A percentile compares a stretch with the other conserved stretches of the same genome.
Evolutionary conservation across 2,888 invertebrate species (phyloP).

Genomic region (Abrostola triplasia): DNA sequence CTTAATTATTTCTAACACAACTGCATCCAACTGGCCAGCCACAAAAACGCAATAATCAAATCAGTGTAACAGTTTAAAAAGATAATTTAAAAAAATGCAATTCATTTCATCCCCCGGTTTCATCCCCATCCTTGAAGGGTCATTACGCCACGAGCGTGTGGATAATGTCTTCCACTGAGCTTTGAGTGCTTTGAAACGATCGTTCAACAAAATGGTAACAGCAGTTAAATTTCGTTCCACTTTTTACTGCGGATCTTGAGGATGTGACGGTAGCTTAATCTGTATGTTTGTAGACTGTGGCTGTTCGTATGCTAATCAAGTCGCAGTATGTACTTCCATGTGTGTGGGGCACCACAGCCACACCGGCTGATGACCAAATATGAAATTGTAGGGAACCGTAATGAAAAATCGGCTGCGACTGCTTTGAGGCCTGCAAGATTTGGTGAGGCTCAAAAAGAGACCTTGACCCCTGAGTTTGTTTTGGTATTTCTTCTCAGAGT

Average conservation of each 20-base stretch:
- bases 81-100: slow-evolving; percentile 54
- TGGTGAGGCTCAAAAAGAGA: too few relatives aligned
- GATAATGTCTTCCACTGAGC: slow-evolving; percentile 71
- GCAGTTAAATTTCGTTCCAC: slow-evolving; percentile 64
- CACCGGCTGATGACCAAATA: too few relatives aligned
- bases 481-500: too few relatives aligned
- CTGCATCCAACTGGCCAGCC: slow-evolving; percentile 22
- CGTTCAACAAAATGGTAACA: slow-evolving; percentile 66
- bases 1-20: too few relatives aligned
- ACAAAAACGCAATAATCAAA: slow-evolving; percentile 50
- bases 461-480: too few relatives aligned
- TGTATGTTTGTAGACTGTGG: slow-evolving; percentile 17
- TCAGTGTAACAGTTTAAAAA: slow-evolving; percentile 58
- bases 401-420: too few relatives aligned
- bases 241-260: slow-evolving; percentile 58
- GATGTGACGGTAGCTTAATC: slow-evolving; percentile 39
- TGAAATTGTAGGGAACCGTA: too few relatives aligned
- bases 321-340: background rate
- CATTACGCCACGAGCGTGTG: slow-evolving; percentile 75
- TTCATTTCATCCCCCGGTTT: slow-evolving; percentile 53
- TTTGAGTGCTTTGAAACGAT: slow-evolving; percentile 62
- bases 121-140: slow-evolving; percentile 66
- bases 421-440: too few relatives aligned
- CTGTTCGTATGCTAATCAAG: slow-evolving; percentile 11
- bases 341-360: too few relatives aligned